phyloP scores from a whole-genome alignment of 1,140 invertebrate genomes.

The Drosophila teissieri region DNA sequence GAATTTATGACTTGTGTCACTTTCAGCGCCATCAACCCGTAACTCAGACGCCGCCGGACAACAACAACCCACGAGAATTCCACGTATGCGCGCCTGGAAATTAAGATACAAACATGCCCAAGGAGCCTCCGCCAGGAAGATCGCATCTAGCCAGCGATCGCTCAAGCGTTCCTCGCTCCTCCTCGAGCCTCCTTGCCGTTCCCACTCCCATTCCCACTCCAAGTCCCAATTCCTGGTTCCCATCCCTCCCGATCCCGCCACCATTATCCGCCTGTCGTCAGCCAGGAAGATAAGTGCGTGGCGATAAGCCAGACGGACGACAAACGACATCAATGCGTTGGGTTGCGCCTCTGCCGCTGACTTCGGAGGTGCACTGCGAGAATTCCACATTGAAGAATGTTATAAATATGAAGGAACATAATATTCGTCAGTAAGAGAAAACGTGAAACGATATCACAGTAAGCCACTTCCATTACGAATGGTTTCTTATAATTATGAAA shows the following conservation, averaged over 20 bases:
- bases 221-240: too few relatives aligned
- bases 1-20: slow-evolving; percentile 84
- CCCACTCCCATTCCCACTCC: slow-evolving; percentile 4
- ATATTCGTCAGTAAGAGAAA: too few relatives aligned
- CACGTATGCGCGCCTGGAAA: slow-evolving; percentile 79
- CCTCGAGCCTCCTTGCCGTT: slow-evolving; percentile 18
- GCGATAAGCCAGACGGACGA: slow-evolving; percentile 77
- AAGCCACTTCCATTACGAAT: too few relatives aligned
- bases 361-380: slow-evolving; percentile 1
- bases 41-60: slow-evolving; percentile 68
- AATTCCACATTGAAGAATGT: background rate
- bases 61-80: slow-evolving; percentile 61
- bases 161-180: slow-evolving; percentile 58
- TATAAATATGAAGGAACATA: too few relatives aligned
- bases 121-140: slow-evolving; percentile 68
- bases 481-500: too few relatives aligned
- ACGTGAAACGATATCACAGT: too few relatives aligned
- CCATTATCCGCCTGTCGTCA: slow-evolving; percentile 47
- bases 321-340: slow-evolving; percentile 72
- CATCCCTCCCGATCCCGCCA: slow-evolving; percentile 12
- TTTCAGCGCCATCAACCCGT: slow-evolving; percentile 82
- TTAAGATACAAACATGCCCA: slow-evolving; percentile 80
- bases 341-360: slow-evolving; percentile 69
- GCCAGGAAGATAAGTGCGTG: slow-evolving; percentile 73
- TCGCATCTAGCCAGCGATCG: slow-evolving; percentile 65